Evolutionary conservation across 2,888 invertebrate genomes (phyloP), one percentile per base, ranked within the genome.

Genomic region (Apamea epomidion): DNA sequence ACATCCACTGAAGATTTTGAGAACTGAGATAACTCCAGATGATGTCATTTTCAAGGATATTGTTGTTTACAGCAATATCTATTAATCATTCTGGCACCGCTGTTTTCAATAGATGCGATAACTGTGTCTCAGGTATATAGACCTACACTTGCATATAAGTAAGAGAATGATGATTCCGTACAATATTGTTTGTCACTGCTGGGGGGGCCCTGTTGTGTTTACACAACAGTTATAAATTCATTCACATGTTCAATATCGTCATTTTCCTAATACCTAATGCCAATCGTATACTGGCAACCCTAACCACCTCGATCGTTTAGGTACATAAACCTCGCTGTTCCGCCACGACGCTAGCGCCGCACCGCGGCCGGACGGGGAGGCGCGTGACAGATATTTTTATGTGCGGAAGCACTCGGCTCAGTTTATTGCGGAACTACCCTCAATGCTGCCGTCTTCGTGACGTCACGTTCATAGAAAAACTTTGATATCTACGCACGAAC

Each of bases 301-400:
- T 91, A 79, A 7, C 37, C 21, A 16, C n/a, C 32, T 42, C 14
- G 25, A 73, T 87, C 73, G 84, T 84, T 88, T 86, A n/a, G n/a
- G n/a, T n/a, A 84, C 90, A 90, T 91, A 91, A 90, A 90, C 82
- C 76, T 74, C 58, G 76, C 54, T 79, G 84, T 90, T 84, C 86
- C 90, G 80, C 75, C 65, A 62, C 76, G 75, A 74, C 73, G 72
- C 81, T 84, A 84, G 85, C 83, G 86, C 90, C 77, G 45, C 82
- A 51, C 65, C 42, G 81, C 84, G 83, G 84, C 71, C 80, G 82
- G 78, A 76, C 71, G 76, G 75, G 75, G 78, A 85, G 77, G 80
- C 85, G 88, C 88, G 90, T 91, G 92, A 90, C 92, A 92, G 91
- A 91, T 92, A 92, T 92, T 93, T 94, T 93, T 94, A 93, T 93